Conservation (phyloP, 2,888 invertebrate species). For the Beris chalybata region DNA sequence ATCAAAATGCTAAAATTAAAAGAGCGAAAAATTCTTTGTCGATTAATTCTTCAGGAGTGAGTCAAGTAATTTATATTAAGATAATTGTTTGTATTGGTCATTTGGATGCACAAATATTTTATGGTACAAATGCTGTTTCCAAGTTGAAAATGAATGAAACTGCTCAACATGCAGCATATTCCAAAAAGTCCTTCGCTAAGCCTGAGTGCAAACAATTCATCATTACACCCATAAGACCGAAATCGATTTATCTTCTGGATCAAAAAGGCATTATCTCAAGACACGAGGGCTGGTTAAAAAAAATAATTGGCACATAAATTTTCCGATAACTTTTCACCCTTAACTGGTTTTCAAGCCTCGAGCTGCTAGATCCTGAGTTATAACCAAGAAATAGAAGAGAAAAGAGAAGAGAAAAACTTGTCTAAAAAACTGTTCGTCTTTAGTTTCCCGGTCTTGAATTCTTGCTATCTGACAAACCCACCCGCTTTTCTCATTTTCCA, state of each 20-base stretch:
- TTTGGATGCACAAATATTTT: too few relatives aligned
- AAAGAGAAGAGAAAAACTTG: neutral
- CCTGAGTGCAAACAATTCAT: conserved; percentile 14
- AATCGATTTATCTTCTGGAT: conserved; percentile 2
- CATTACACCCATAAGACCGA: conserved; percentile 5
- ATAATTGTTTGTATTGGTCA: too few relatives aligned
- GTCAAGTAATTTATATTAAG: too few relatives aligned
- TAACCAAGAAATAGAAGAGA: neutral
- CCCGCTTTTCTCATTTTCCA: conserved; percentile 25
- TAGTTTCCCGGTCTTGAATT: neutral
- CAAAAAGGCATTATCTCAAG: conserved; percentile 13
- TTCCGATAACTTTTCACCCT: conserved; percentile 13
- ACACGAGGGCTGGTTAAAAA: conserved; percentile 16
- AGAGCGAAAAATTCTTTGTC: too few relatives aligned
- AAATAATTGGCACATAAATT: conserved; percentile 32
- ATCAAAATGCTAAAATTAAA: too few relatives aligned
- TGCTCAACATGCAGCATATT: too few relatives aligned
- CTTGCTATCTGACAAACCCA: neutral
- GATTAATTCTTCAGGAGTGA: too few relatives aligned
- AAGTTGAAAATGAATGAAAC: too few relatives aligned
- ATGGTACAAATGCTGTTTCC: too few relatives aligned
- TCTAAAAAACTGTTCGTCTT: too few relatives aligned
- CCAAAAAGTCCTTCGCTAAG: neutral
- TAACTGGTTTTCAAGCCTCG: neutral
- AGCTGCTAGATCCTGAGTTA: conserved; percentile 2